A percentile compares a stretch with the other conserved stretches of the same genome.
phyloP scores from a whole-genome alignment of 2,797 vertebrate species.

The Hoplostethus atlanticus region DNA sequence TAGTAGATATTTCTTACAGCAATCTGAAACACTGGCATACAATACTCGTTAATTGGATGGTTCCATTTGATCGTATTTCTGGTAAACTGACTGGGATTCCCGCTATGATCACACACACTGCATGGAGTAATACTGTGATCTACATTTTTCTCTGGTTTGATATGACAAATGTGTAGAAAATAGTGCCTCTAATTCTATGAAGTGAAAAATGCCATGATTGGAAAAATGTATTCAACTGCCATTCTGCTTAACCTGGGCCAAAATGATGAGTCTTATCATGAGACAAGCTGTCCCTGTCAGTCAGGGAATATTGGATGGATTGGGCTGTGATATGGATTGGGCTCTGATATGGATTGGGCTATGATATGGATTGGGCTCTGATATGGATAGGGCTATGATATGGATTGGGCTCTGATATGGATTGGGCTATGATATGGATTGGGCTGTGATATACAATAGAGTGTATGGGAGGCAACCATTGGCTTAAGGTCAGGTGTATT shows the following conservation, averaged over 20 bases:
- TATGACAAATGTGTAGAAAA: slow-evolving; percentile 2
- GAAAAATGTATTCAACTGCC: neutral
- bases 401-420: neutral
- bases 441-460: neutral
- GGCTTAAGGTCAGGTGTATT: slow-evolving; percentile 10
- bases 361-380: neutral
- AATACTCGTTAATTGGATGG: neutral
- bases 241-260: neutral
- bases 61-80: slow-evolving; percentile 25
- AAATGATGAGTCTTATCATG: neutral
- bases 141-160: slow-evolving; percentile 2
- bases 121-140: neutral
- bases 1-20: slow-evolving; percentile 12
- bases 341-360: neutral
- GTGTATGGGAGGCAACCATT: neutral
- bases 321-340: neutral
- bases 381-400: neutral
- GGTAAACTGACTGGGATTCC: slow-evolving; percentile 13
- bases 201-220: neutral
- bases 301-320: neutral
- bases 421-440: neutral
- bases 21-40: slow-evolving; percentile 16
- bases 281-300: slow-evolving; percentile 1
- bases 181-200: slow-evolving; percentile 1
- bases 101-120: slow-evolving; percentile 16